Base-by-base conservation (phyloP, 1,140 invertebrate species). In the Psilanteris sp. region DNA sequence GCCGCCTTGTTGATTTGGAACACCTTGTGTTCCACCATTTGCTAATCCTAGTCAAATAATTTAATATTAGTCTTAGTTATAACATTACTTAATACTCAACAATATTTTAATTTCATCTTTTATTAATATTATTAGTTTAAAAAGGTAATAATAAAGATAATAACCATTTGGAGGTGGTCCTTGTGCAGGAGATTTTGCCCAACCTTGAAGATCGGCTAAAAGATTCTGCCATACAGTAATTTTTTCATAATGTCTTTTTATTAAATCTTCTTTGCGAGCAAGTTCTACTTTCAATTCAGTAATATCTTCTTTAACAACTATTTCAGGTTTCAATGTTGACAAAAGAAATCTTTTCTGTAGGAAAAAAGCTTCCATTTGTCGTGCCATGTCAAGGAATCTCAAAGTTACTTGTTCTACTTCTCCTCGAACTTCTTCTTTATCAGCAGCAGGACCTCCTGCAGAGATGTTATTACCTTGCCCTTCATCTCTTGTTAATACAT, bases 311-410 rank as follows among this genome's bases (percentile, higher is more conserved):
- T 96, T 96, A 0, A 98, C 91, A 55, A 97, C 91, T 75, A 97
- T 91, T 85, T 98, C 96, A 0, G 96, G 96, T 84, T 97, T 97
- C 41, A 97, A 89, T 0, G 94, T 94, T 1, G 96, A 97, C 1
- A 98, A 87, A 0, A 97, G 88, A 81, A 98, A 94, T 81, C 96
- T 89, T 86, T 97, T 97, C 84, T 97, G 96, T 0, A 98, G 85
- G 82, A 98, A 98, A 85, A 96, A 97, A 1, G 94, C 94, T 87
- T 98, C 96, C 92, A 97, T 95, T 88, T 97, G 95, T 16, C 96
- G 90, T 0, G 96, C 96, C 18, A 96, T 89, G 85, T 98, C 96
- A 22, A 98, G 92, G 82, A 98, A 97, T 61, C 93, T 90, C 48
- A 94, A 88, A 26, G 94, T 92, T 9, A 93, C 93, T 87, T 96